These are phyloP conservation scores for Drosophila pachea DNA, from an alignment of 1,140 invertebrate genomes.

Conservation along the genomic window DNA sequence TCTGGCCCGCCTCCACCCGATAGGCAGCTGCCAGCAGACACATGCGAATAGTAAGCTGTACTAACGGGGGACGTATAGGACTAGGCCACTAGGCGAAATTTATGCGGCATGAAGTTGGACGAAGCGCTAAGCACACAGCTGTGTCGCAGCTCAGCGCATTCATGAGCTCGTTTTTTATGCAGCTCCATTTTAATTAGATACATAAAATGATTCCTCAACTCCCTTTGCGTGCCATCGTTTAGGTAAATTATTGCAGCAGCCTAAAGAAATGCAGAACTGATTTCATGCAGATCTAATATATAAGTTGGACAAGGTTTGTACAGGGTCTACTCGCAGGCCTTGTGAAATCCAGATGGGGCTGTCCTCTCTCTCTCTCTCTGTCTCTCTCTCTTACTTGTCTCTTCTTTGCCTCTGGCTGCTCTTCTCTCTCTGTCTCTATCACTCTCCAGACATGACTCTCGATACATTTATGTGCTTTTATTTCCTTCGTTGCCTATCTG, in stretches of 20 bases:
- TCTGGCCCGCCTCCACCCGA: no score
- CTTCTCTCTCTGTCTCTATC: no score
- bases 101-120: conserved; percentile 62
- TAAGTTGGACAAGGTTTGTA: neutral
- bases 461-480: no score
- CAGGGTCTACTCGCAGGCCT: no score
- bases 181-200: conserved; percentile 69
- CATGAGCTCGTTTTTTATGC: conserved; percentile 39
- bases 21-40: no score
- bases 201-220: conserved; percentile 41
- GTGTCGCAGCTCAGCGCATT: conserved; percentile 31
- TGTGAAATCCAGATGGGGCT: no score
- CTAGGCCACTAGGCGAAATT: conserved; percentile 44
- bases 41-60: neutral
- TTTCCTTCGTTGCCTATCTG: no score
- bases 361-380: no score
- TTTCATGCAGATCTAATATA: neutral
- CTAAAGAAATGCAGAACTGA: conserved; percentile 28
- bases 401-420: no score
- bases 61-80: conserved; percentile 8
- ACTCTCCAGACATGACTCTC: no score
- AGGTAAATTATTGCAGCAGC: conserved; percentile 30
- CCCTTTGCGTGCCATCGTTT: conserved; percentile 22
- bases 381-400: no score
- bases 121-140: conserved; percentile 66